Conservation (phyloP, 2,888 invertebrate species). For the Anagyrus pseudococci region DNA sequence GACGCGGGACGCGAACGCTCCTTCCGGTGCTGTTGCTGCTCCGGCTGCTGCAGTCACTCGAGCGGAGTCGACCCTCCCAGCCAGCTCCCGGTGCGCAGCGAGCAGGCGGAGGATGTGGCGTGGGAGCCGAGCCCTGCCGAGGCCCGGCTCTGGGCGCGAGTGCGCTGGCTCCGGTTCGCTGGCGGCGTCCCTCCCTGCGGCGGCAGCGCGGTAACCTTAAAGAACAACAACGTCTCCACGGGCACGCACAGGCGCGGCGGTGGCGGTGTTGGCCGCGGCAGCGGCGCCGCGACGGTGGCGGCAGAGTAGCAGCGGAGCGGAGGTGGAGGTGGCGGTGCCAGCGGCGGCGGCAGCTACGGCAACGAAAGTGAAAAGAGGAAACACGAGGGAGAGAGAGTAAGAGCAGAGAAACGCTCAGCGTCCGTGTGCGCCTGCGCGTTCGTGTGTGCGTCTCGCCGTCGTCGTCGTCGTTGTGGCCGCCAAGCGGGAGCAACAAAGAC, state of each 20-base stretch:
- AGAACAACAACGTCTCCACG: conserved; percentile 33
- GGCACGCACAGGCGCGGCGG: not conserved
- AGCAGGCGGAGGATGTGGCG: too few relatives aligned
- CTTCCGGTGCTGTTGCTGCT: not conserved
- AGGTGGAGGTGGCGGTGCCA: not conserved
- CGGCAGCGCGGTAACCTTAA: conserved; percentile 34
- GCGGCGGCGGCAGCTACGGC: conserved; percentile 22
- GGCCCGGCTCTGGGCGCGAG: not conserved
- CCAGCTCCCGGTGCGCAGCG: not conserved
- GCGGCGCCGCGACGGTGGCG: too few relatives aligned
- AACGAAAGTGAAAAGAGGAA: conserved; percentile 39
- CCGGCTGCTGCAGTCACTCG: too few relatives aligned
- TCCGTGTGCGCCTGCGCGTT: too few relatives aligned
- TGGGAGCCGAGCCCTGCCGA: not conserved
- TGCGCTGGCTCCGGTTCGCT: not conserved
- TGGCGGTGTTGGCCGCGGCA: not conserved
- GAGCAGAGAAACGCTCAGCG: too few relatives aligned
- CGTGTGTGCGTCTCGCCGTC: too few relatives aligned
- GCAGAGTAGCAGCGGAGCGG: too few relatives aligned
- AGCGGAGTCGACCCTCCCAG: not conserved
- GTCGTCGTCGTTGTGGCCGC: too few relatives aligned
- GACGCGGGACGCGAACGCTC: not conserved
- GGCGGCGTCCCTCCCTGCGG: not conserved
- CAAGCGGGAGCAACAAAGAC: too few relatives aligned
- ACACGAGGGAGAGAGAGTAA: conserved; percentile 30